A percentile compares a stretch with the other conserved stretches of the same genome.
These are phyloP conservation scores for Melanotaenia parkinsoni DNA, from an alignment of 2,797 vertebrate species.

Conservation along the genomic window DNA sequence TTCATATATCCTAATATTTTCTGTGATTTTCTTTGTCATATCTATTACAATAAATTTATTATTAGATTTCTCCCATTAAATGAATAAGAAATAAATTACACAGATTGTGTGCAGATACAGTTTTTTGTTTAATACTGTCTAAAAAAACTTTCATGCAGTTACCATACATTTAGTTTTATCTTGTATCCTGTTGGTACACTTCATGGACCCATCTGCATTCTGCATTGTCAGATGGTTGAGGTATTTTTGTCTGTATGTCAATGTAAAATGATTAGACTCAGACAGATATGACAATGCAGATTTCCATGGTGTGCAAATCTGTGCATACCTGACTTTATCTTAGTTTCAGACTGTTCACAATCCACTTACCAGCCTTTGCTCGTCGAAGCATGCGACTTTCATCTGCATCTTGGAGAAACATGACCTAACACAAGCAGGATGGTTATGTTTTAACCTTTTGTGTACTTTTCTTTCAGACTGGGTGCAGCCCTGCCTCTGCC, in stretches of 20 bases:
- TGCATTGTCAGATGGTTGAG: not conserved
- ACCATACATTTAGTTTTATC: not conserved
- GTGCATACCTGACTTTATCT: slow-evolving; percentile 5
- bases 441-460: not conserved
- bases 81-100: too few relatives aligned
- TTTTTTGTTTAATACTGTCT: too few relatives aligned
- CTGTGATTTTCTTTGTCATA: too few relatives aligned
- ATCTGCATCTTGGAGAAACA: slow-evolving; percentile 51
- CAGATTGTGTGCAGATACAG: too few relatives aligned
- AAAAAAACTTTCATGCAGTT: not conserved
- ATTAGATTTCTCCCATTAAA: too few relatives aligned
- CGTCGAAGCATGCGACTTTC: slow-evolving; percentile 75
- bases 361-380: slow-evolving; percentile 65
- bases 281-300: not conserved
- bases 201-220: not conserved
- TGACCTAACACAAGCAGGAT: not conserved
- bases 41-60: too few relatives aligned
- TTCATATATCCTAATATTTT: not conserved
- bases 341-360: not conserved
- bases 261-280: slow-evolving; percentile 11
- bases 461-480: slow-evolving; percentile 83
- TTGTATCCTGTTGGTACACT: not conserved
- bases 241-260: not conserved
- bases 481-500: slow-evolving; percentile 90
- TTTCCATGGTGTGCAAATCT: not conserved